These are phyloP conservation scores for Drepanosiphum platanoidis DNA, from an alignment of 2,888 invertebrate species.

Conservation along the genomic window DNA sequence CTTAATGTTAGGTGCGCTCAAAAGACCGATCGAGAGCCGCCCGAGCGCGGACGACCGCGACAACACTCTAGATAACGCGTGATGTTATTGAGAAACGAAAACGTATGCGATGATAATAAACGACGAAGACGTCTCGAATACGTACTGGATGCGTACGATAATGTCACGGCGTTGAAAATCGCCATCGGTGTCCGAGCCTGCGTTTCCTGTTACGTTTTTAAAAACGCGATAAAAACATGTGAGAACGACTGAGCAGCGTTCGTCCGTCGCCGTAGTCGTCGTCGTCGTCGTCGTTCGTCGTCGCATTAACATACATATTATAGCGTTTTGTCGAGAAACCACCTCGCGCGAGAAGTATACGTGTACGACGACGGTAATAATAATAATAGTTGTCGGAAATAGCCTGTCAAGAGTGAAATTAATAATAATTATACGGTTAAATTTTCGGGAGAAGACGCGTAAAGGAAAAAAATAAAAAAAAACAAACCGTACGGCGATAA, in stretches of 20 bases:
- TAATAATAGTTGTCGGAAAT: constrained; percentile 31
- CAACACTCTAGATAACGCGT: background rate
- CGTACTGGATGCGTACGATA: background rate
- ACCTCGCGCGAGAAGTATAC: background rate
- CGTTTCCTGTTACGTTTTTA: background rate
- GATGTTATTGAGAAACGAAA: background rate
- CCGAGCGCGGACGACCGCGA: background rate
- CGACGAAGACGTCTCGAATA: background rate
- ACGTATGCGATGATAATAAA: background rate
- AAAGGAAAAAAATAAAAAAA: no score
- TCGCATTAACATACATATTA: constrained; percentile 38
- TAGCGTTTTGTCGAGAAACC: constrained; percentile 15
- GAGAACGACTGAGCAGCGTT: no score
- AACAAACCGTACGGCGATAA: background rate
- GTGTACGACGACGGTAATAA: constrained; percentile 10
- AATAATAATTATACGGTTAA: constrained; percentile 36
- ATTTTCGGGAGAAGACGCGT: background rate
- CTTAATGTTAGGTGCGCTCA: no score
- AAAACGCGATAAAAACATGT: background rate
- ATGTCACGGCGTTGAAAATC: constrained; percentile 9
- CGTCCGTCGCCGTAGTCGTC: no score
- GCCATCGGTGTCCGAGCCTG: background rate
- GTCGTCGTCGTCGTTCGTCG: no score
- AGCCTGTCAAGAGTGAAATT: constrained; percentile 40
- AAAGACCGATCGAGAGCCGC: background rate